phyloP scores from a whole-genome alignment of 1,140 invertebrate genomes.

The Armadillidium nasatum region DNA sequence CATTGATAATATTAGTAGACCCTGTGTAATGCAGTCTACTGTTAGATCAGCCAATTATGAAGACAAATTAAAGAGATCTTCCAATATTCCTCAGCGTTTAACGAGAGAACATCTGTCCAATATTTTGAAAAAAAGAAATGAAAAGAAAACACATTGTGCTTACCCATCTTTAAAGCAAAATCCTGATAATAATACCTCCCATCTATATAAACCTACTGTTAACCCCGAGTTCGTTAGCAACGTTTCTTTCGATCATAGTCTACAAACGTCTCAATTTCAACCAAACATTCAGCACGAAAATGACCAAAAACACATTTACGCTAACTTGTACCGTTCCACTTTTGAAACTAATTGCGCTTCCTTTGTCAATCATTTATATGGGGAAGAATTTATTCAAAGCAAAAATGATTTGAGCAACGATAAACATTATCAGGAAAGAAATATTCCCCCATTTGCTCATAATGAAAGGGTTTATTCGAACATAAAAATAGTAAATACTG shows the following conservation, averaged over 20 bases:
- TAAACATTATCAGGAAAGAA: too few species aligned
- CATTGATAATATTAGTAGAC: background rate
- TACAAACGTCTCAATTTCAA: too few species aligned
- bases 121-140: background rate
- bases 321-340: too few species aligned
- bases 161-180: background rate
- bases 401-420: too few species aligned
- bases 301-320: too few species aligned
- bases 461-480: too few species aligned
- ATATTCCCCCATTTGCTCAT: too few species aligned
- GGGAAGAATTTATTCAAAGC: too few species aligned
- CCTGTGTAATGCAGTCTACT: background rate
- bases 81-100: background rate
- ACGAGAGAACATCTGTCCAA: background rate
- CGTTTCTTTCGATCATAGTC: background rate
- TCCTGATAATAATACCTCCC: background rate
- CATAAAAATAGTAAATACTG: too few species aligned
- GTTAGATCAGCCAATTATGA: background rate
- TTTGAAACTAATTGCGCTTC: too few species aligned
- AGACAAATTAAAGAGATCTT: background rate
- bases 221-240: background rate
- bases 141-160: background rate
- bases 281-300: too few species aligned
- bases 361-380: too few species aligned
- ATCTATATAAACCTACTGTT: background rate